A percentile compares a stretch with the other conserved stretches of the same genome.
Evolutionary conservation across 2,888 invertebrate genomes (phyloP).

Genomic region (Pterostichus madidus): DNA sequence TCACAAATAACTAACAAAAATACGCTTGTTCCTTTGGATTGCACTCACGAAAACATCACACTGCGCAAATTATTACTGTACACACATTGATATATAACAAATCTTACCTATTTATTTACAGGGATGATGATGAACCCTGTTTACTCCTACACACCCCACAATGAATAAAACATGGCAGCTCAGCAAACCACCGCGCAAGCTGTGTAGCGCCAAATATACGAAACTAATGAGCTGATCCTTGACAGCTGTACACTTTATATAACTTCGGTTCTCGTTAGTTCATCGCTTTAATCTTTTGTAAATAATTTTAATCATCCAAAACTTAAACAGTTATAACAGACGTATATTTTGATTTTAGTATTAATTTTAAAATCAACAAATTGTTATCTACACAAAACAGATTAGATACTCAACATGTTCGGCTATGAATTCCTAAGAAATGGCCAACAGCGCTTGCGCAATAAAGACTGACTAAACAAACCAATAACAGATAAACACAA

Average conservation of each 20-base stretch:
- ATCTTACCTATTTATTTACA: constrained; percentile 72
- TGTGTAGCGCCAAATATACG: constrained; percentile 62
- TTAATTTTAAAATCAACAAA: constrained; percentile 13
- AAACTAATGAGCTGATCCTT: constrained; percentile 34
- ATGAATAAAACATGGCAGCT: constrained; percentile 89
- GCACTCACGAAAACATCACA: constrained; percentile 56
- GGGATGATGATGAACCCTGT: constrained; percentile 74
- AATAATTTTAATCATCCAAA: constrained; percentile 13
- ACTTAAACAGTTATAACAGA: background rate
- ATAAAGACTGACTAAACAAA: background rate
- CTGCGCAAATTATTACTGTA: constrained; percentile 40
- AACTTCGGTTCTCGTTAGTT: constrained; percentile 10
- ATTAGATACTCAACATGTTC: constrained; percentile 12
- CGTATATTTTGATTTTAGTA: background rate
- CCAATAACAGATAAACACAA: constrained; percentile 51
- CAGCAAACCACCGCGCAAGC: constrained; percentile 70
- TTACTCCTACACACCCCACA: constrained; percentile 81
- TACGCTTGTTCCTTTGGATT: constrained; percentile 24
- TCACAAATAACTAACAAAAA: constrained; percentile 68
- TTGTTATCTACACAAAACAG: constrained; percentile 38
- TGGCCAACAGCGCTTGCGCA: constrained; percentile 32
- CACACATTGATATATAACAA: constrained; percentile 67
- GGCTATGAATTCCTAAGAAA: constrained; percentile 26
- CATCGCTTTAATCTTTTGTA: background rate
- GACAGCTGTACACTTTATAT: constrained; percentile 7